phyloP scores from a whole-genome alignment of 2,888 invertebrate genomes.

The Branchipolynoe longqiensis region DNA sequence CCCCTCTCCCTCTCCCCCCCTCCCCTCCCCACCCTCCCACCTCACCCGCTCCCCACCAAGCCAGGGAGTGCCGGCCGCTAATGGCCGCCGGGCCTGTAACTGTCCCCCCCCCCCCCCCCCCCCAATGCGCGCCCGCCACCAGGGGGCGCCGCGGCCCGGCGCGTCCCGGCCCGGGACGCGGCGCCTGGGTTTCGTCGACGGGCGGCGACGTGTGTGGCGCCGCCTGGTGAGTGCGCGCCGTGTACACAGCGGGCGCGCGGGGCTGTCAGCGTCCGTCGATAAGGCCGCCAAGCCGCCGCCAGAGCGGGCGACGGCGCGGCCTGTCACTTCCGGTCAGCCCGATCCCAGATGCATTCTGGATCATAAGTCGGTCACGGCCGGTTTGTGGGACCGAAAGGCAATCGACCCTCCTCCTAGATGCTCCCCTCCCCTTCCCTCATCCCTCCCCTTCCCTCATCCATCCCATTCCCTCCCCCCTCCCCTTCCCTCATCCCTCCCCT shows the following conservation, averaged over 20 bases:
- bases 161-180: too few species aligned
- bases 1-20: not conserved
- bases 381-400: too few species aligned
- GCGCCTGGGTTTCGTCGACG: conserved; percentile 5
- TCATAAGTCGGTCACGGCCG: too few species aligned
- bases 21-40: not conserved
- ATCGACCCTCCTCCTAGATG: too few species aligned
- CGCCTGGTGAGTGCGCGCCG: not conserved
- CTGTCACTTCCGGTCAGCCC: conserved; percentile 39
- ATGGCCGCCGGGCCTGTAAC: not conserved
- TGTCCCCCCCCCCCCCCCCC: not conserved
- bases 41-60: too few species aligned
- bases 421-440: too few species aligned
- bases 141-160: too few species aligned
- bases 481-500: too few species aligned
- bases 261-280: not conserved
- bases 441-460: too few species aligned
- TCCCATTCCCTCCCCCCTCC: too few species aligned
- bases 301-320: conserved; percentile 19
- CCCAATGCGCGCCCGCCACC: too few species aligned
- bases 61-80: too few species aligned
- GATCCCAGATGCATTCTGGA: not conserved
- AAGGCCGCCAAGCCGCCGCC: conserved; percentile 19
- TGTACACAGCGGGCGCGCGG: conserved; percentile 19
- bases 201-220: conserved; percentile 28